Evolutionary conservation across 2,888 invertebrate genomes (phyloP), one percentile per base, ranked within the genome.

Genomic region (Synergus itoensis): DNA sequence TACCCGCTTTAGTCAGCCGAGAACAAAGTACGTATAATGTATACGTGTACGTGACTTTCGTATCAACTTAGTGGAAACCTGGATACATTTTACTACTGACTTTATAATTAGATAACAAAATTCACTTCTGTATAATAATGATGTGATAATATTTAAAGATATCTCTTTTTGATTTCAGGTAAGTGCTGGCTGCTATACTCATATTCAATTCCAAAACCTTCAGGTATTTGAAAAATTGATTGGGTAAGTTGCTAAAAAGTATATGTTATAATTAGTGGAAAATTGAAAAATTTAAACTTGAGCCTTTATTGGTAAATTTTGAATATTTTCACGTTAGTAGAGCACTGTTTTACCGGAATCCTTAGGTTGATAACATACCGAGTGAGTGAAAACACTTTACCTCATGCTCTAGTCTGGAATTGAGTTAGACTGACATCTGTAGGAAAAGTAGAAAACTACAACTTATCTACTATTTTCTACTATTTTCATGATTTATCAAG

Each of bases 1-100:
- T 48, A 14, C 73, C 40, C n/a, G 28, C 73, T 73, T 73, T 48
- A 36, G 73, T 53, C n/a, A 53, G 73, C 28, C 73, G 16, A 45
- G n/a, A 0, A 11, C 8, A n/a, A 60, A 28, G 9, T 60, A 21
- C 18, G 4, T 21, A 60, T 45, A 45, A 45, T 45, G 45, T 45
- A 48, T 18, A n/a, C 9, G 43, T 9, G 11, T 53, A n/a, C 1
- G n/a, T 53, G n/a, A n/a, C 1, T 2, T n/a, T n/a, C 53, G 2
- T n/a, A 18, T 9, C n/a, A 8, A 48, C 16, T 48, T 48, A 16
- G 5, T 48, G 7, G 16, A 53, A n/a, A 8, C 5, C n/a, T 53
- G 8, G n/a, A 53, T 0, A 9, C 14, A n/a, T n/a, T n/a, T 53
- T 3, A 53, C n/a, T n/a, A 2, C 5, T 8, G 0, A 53, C n/a